phyloP scores from a whole-genome alignment of 1,140 invertebrate species.

The Hylaeus volcanicus region DNA sequence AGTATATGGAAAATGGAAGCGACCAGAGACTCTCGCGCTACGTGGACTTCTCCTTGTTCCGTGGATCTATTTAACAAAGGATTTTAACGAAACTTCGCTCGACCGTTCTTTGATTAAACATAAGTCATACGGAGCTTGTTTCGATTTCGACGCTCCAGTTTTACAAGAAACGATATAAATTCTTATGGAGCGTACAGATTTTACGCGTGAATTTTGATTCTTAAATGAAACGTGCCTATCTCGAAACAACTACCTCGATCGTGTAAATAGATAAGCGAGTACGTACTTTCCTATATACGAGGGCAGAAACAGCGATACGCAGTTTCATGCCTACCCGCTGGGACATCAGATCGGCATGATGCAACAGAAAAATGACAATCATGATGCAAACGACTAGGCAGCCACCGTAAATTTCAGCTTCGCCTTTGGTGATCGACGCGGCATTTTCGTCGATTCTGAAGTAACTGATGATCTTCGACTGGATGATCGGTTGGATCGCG shows the following conservation, averaged over 20 bases:
- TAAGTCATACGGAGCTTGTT: no score
- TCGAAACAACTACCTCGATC: background rate
- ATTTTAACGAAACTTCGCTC: no score
- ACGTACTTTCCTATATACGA: constrained; percentile 84
- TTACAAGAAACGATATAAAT: no score
- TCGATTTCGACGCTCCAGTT: no score
- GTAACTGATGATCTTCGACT: constrained; percentile 81
- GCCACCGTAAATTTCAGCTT: constrained; percentile 74
- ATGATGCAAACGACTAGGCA: constrained; percentile 70
- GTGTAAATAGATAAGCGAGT: background rate
- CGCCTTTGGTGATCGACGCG: constrained; percentile 58
- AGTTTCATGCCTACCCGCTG: constrained; percentile 83
- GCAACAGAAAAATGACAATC: constrained; percentile 71
- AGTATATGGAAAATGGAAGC: no score
- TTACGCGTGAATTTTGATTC: no score
- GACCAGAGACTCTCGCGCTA: no score
- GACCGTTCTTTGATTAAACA: no score
- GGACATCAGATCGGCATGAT: constrained; percentile 78
- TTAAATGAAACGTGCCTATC: no score
- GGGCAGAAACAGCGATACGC: constrained; percentile 82
- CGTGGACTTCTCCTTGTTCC: no score
- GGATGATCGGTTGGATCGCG: constrained; percentile 79
- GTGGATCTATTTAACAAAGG: no score
- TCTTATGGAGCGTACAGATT: no score
- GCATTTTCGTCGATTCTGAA: constrained; percentile 72